Conservation (phyloP, 2,888 invertebrate genomes). For the Xanthia icteritia region DNA sequence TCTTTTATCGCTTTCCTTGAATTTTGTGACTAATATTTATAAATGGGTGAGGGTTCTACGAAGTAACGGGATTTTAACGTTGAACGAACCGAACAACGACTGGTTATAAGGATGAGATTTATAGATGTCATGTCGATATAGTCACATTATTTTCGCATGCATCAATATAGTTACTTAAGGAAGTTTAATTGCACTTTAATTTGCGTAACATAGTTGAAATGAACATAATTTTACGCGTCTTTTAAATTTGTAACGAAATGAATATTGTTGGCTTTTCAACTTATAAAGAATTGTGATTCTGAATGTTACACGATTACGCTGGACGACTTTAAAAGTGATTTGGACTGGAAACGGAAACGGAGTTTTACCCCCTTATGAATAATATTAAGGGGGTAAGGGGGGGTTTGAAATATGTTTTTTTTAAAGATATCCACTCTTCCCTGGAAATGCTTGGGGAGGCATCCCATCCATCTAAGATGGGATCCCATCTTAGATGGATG, state of each 20-base stretch:
- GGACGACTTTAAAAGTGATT: no score
- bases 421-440: background rate
- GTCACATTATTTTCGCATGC: background rate
- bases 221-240: no score
- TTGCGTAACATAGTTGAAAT: background rate
- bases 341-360: no score
- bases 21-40: slow-evolving; percentile 45
- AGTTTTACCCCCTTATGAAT: no score
- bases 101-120: slow-evolving; percentile 14
- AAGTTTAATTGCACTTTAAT: background rate
- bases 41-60: slow-evolving; percentile 40
- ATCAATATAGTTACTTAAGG: background rate
- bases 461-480: no score
- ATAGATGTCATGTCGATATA: background rate
- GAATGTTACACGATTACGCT: no score
- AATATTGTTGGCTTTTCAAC: no score
- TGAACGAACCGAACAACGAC: slow-evolving; percentile 6
- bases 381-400: no score
- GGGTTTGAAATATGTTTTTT: no score
- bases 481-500: background rate
- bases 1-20: slow-evolving; percentile 36
- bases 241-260: no score
- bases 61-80: slow-evolving; percentile 54
- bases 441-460: no score
- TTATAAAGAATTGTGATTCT: no score